phyloP scores from a whole-genome alignment of 2,797 vertebrate genomes.

The Tapera naevia region DNA sequence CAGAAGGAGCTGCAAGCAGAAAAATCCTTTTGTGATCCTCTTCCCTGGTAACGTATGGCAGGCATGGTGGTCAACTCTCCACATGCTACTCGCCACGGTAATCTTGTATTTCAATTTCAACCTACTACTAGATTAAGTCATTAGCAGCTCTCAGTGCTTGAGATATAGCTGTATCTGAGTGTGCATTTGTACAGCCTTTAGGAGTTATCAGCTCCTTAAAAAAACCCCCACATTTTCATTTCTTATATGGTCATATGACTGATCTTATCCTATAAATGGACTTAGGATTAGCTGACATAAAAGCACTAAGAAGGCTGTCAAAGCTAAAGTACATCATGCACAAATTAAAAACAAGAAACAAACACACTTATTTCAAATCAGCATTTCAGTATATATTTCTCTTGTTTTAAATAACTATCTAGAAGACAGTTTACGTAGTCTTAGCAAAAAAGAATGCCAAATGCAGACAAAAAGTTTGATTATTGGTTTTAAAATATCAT shows the following conservation, averaged over 20 bases:
- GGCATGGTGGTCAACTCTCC: neutral
- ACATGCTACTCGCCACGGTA: neutral
- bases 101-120: neutral
- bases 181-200: neutral
- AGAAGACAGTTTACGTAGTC: neutral
- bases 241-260: neutral
- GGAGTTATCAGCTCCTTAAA: neutral
- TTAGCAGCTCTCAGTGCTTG: neutral
- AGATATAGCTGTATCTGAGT: neutral
- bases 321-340: neutral
- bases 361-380: neutral
- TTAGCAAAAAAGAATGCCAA: neutral
- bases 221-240: neutral
- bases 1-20: neutral
- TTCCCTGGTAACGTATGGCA: neutral
- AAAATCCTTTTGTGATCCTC: neutral
- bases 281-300: neutral
- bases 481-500: neutral
- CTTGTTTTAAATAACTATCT: neutral
- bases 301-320: neutral
- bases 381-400: neutral
- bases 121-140: neutral
- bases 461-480: neutral
- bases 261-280: neutral
- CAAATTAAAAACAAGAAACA: neutral